Base-by-base conservation (phyloP, 2,113 vertebrate genomes). In the Microtus ochrogaster region DNA sequence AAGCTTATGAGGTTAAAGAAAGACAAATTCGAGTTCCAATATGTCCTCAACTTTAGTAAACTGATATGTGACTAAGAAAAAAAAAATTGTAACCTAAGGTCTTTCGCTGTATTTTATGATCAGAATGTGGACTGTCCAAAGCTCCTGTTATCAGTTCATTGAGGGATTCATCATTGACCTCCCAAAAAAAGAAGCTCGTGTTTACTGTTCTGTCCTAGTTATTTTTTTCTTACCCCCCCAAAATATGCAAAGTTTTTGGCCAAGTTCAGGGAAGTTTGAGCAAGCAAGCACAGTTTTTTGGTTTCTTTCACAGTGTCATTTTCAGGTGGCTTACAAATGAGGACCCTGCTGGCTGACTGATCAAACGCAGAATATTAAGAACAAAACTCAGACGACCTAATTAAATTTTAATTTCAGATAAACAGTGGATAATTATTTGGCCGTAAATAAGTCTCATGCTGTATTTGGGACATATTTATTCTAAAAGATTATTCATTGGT, bases 71-170 rank as follows among this genome's bases (percentile, higher is more conserved):
- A 89, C 39, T 95, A 87, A 85, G 26, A 33, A 33, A 85, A 92
- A 85, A 93, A 76, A 58, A 85, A 39, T 58, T 58, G 28, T 58
- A 41, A 10, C 17, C 58, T 66, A 85, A 89, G 63, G 13, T 19
- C 63, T 44, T 63, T 78, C 73, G 83, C 89, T 68, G 96, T 87
- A 58, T 76, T 96, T 92, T 94, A 44, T 91, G 94, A 91, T 91
- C 81, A 47, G 91, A 94, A 79, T 21, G 94, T 41, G 92, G 74
- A 68, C 49, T 47, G 4, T 44, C n/a, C 26, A 3, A 66, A 92
- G 47, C 5, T 89, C 13, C 33, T 5, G 58, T 33, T 72, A 85
- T 41, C 70, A 95, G n/a, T 52, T 74, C 28, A 30, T 77, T 24
- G 33, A 17, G 49, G 8, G 12, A 61, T 89, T 19, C 33, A 66